These are phyloP conservation scores for Bufo bufo DNA, from an alignment of 2,113 vertebrate genomes.

Conservation along the genomic window DNA sequence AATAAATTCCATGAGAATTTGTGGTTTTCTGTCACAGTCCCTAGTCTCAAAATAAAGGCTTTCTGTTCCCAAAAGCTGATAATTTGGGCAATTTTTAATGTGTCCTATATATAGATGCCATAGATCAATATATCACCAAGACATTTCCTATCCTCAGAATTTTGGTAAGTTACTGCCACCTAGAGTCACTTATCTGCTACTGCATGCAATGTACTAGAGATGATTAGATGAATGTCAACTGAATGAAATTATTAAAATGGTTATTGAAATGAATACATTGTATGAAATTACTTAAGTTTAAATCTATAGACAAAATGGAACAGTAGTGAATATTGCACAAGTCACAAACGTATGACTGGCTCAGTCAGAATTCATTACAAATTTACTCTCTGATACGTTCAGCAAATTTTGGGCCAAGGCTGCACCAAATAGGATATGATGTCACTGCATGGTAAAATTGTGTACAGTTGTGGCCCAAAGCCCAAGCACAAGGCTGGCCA, in stretches of 20 bases:
- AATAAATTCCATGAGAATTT: background rate
- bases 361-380: too few species aligned
- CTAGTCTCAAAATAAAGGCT: background rate
- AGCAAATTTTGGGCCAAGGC: too few species aligned
- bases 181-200: background rate
- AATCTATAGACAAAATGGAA: too few species aligned
- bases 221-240: background rate
- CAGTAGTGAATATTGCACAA: too few species aligned
- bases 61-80: background rate
- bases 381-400: too few species aligned
- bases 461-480: too few species aligned
- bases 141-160: background rate
- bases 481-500: too few species aligned
- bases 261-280: too few species aligned
- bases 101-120: too few species aligned
- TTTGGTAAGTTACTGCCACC: constrained; percentile 29
- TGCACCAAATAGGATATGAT: background rate
- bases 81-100: background rate
- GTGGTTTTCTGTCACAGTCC: background rate
- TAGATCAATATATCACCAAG: background rate
- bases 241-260: too few species aligned
- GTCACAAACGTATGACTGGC: too few species aligned
- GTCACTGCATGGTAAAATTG: background rate
- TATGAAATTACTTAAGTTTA: too few species aligned
- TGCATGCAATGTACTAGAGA: background rate